Percentiles rank a stretch among this genome's conserved stretches.
Evolutionary conservation across 1,140 invertebrate species (phyloP).

Genomic region (Drosophila repletoides): DNA sequence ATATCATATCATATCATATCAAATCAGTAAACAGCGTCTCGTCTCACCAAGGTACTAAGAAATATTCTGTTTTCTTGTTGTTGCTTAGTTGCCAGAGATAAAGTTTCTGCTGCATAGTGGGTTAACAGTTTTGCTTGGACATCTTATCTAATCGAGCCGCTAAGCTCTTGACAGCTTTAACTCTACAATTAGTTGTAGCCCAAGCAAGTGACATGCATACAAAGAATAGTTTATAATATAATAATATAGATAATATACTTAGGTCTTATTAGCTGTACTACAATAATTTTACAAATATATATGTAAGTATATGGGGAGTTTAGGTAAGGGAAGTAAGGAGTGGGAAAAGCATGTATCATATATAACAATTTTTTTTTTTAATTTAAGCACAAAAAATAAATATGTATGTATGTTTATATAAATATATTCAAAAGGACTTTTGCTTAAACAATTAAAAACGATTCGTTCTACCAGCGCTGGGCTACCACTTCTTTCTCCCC

Average conservation of each 20-base stretch:
- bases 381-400: constrained; percentile 69
- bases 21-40: constrained; percentile 48
- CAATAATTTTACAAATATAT: constrained; percentile 62
- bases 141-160: constrained; percentile 35
- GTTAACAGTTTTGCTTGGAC: background rate
- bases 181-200: constrained; percentile 3
- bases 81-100: constrained; percentile 29
- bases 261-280: constrained; percentile 47
- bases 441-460: constrained; percentile 64
- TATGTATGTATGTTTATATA: constrained; percentile 38
- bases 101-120: constrained; percentile 27
- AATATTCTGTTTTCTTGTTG: constrained; percentile 46
- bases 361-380: constrained; percentile 50
- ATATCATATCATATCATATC: constrained; percentile 25
- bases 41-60: constrained; percentile 68
- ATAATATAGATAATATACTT: constrained; percentile 31
- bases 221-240: too few species aligned
- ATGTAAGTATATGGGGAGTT: constrained; percentile 28
- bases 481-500: constrained; percentile 1
- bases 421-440: constrained; percentile 55
- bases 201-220: background rate
- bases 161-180: constrained; percentile 39
- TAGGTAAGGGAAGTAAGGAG: constrained; percentile 12
- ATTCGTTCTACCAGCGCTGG: too few species aligned
- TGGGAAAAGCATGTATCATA: constrained; percentile 25